Base-by-base conservation (phyloP, 2,797 vertebrate species). In the Periophthalmus magnuspinnatus region DNA sequence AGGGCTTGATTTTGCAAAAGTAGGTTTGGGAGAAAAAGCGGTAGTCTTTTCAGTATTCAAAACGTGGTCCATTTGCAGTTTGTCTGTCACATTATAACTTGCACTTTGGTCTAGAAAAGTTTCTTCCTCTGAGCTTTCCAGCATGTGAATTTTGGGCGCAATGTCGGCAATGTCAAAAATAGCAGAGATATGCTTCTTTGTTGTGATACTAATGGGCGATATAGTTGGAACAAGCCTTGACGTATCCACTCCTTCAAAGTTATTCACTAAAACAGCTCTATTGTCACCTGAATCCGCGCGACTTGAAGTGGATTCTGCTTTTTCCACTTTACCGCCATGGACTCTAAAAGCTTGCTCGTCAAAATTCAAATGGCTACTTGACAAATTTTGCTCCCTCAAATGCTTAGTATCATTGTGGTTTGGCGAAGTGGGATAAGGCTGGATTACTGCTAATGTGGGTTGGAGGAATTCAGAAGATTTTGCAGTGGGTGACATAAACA, bases 111-210 rank as follows among this genome's bases (percentile, higher is more conserved):
- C 61, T 62, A 56, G 21, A 5, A 58, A 33, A 17, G 64, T 47
- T 6, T 28, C 74, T 2, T 5, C 52, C 47, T 24, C 65, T 33
- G 77, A 60, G 36, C 54, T 36, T 0, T 24, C 47, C 0, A 66
- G 36, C n/a, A 8, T 21, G 4, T 81, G 84, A 19, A 79, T 75
- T 70, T 88, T 84, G 10, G 82, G 79, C 62, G 78, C 72, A 41
- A 84, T 71, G 22, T 82, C 61, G 0, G 64, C 78, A 5, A 76
- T 75, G 71, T 84, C 36, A 48, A 84, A 85, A 11, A 56, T 13
- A 58, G 28, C 47, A 19, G 75, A 60, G 7, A 36, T 17, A 33
- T 71, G 52, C 54, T 47, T 67, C n/a, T 64, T 60, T 45, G 65
- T 41, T 28, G 71, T 65, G 54, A 36, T 34, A 54, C 75, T 67